Base-by-base conservation (phyloP, 2,797 vertebrate genomes). In the Phalloptychus januarius region DNA sequence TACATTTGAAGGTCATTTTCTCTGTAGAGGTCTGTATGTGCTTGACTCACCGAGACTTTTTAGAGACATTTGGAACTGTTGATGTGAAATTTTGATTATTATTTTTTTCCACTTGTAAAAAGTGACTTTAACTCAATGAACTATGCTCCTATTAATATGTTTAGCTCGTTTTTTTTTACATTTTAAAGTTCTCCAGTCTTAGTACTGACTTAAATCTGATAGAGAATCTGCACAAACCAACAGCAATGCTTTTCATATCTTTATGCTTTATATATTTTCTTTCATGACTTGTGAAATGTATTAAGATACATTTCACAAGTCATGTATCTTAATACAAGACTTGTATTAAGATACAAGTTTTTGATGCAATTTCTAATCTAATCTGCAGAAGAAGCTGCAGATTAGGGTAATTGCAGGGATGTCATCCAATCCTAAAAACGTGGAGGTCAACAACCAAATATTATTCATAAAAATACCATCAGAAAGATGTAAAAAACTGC, bases 11-110 rank as follows among this genome's bases (percentile, higher is more conserved):
- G 70, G 65, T 44, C 61, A 33, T 4, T 36, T 12, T 0, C 40
- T 65, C 69, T 71, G 56, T 11, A n/a, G 33, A 1, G 0, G 67
- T 80, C 31, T 75, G 56, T n/a, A 23, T 70, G 61, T 71, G 85
- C 72, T 75, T 75, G 76, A 82, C 40, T 54, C 52, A 36, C 23
- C 11, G 7, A 67, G 44, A 45, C 12, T 6, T 36, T 74, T 69
- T 63, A 16, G 33, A 76, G 63, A 38, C 18, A 38, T 78, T 71
- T 71, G 25, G 44, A 50, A 23, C 31, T 25, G 63, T 69, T 63
- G 54, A 61, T 77, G 79, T 20, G 74, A 75, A 78, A 3, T 33
- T 38, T 42, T 52, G 5, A 44, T n/a, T 28, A 45, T n/a, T 15
- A 18, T 25, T 7, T 74, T 74, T 74, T 31, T 15, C 36, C 1